These are phyloP conservation scores for Balanococcus diminutus DNA, from an alignment of 2,888 invertebrate genomes.

Conservation along the genomic window DNA sequence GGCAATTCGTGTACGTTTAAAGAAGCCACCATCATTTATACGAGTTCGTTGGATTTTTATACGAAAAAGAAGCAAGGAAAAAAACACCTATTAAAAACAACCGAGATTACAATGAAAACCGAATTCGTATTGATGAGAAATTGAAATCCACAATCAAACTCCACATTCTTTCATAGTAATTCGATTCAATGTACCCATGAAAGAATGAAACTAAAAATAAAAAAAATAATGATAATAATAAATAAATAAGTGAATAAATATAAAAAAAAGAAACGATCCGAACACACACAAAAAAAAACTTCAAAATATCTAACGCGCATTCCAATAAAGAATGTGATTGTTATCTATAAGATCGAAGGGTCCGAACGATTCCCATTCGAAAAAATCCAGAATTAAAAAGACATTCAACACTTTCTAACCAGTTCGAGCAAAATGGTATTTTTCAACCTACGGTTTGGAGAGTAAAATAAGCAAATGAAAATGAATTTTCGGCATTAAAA, in stretches of 20 bases:
- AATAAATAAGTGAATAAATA: conserved; percentile 1
- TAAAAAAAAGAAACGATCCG: neutral
- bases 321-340: conserved; percentile 33
- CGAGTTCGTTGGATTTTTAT: neutral
- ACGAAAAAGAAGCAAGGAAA: neutral
- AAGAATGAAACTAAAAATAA: neutral
- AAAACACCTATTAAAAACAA: neutral
- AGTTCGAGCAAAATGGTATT: neutral
- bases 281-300: neutral
- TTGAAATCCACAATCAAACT: conserved; percentile 15
- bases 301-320: conserved; percentile 29
- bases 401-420: neutral
- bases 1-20: neutral
- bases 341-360: conserved; percentile 30
- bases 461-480: no score
- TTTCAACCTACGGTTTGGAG: no score
- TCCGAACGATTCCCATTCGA: neutral
- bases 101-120: neutral
- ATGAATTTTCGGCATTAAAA: no score
- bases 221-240: conserved; percentile 16
- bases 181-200: conserved; percentile 7
- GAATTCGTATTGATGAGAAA: neutral
- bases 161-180: conserved; percentile 14
- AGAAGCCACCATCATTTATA: neutral
- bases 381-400: conserved; percentile 24